Evolutionary conservation across 2,797 vertebrate species (phyloP).

Genomic region (Poeciliopsis gracilis): DNA sequence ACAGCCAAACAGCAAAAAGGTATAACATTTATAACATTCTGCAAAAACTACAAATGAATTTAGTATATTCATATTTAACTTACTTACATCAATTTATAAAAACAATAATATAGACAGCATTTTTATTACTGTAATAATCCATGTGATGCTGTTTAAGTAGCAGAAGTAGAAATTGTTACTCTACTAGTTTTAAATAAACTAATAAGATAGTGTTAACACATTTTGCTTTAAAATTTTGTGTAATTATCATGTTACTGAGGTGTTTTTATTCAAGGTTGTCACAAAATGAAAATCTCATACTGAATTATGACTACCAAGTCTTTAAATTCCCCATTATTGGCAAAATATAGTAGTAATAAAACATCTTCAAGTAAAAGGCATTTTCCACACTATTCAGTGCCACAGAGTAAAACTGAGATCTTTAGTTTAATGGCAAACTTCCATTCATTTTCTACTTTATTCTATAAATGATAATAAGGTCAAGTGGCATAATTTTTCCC

Average conservation of each 20-base stretch:
- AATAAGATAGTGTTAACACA: background rate
- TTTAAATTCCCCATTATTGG: conserved; percentile 38
- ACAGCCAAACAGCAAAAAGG: background rate
- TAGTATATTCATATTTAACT: background rate
- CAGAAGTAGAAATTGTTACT: background rate
- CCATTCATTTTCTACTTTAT: conserved; percentile 18
- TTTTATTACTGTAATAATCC: background rate
- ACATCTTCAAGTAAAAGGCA: conserved; percentile 21
- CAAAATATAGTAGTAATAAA: conserved; percentile 20
- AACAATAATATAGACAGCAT: background rate
- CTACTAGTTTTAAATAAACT: background rate
- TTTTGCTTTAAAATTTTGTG: background rate
- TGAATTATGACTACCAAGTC: background rate
- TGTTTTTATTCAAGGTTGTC: conserved; percentile 30
- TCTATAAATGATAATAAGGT: conserved; percentile 2
- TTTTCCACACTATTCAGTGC: conserved; percentile 25
- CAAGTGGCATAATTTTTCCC: background rate
- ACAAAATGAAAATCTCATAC: background rate
- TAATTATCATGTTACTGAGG: background rate
- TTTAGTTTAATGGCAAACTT: conserved; percentile 37
- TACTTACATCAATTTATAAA: background rate
- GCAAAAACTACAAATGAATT: background rate
- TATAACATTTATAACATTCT: background rate
- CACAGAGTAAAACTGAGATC: conserved; percentile 32
- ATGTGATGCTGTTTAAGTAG: background rate